Conservation (phyloP, 1,140 invertebrate genomes). For the Listronotus oregonensis region DNA sequence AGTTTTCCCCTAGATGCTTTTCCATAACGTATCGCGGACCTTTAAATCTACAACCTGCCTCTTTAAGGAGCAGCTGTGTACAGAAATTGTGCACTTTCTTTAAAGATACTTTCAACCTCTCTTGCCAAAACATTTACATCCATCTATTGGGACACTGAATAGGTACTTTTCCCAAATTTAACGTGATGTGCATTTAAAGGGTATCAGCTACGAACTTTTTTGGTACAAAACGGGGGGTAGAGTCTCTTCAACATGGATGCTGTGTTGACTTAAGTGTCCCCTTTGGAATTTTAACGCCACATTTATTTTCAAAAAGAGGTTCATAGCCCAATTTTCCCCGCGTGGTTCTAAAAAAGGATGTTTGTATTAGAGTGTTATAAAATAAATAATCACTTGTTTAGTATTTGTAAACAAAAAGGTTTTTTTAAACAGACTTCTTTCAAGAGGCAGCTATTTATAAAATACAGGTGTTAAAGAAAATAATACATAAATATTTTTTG, state of each 20-base stretch:
- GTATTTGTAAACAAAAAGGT: not conserved
- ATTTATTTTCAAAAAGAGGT: constrained; percentile 93
- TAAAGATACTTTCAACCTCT: constrained; percentile 84
- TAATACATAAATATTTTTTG: not conserved
- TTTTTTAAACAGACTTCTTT: not conserved
- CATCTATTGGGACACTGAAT: constrained; percentile 82
- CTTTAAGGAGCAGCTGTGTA: constrained; percentile 80
- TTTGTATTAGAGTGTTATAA: constrained; percentile 6
- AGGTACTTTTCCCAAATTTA: constrained; percentile 82
- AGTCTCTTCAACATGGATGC: constrained; percentile 87
- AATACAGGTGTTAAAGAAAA: not conserved
- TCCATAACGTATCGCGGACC: constrained; percentile 72
- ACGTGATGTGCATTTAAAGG: constrained; percentile 79
- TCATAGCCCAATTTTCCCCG: constrained; percentile 88
- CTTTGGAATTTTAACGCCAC: constrained; percentile 85
- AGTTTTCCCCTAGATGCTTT: constrained; percentile 82
- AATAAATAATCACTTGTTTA: not conserved
- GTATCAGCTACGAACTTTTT: constrained; percentile 90
- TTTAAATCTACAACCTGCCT: constrained; percentile 83
- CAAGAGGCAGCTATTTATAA: too few species aligned
- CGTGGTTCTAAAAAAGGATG: constrained; percentile 71
- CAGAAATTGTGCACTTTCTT: constrained; percentile 82
- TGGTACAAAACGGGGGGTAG: constrained; percentile 81
- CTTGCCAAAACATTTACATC: constrained; percentile 76
- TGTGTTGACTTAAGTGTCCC: constrained; percentile 78